Conservation (phyloP, 37 sponge, comb jelly and placozoan species). For the Agelas oroides region DNA sequence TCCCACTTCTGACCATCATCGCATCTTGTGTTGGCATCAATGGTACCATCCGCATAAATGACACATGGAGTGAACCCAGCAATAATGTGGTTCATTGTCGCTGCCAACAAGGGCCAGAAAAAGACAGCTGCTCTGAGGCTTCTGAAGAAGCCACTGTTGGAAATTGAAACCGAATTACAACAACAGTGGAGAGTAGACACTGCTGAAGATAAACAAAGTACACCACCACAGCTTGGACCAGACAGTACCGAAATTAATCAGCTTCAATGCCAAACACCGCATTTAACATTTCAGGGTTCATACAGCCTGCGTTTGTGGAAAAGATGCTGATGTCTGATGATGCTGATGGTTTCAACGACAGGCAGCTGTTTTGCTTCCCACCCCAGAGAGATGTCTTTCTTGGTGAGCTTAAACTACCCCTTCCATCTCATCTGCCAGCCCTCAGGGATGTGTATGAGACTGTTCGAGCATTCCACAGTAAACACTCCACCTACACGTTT, state of each 20-base stretch:
- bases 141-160: background rate
- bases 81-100: no score
- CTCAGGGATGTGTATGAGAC: background rate
- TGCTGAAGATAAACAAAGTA: background rate
- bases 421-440: background rate
- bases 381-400: background rate
- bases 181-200: background rate
- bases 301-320: constrained; percentile 3
- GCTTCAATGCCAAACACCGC: constrained; percentile 1
- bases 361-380: constrained; percentile 7
- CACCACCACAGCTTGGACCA: constrained; percentile 20
- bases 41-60: no score
- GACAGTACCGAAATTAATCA: background rate
- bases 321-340: constrained; percentile 2
- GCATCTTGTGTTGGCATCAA: no score
- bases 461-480: background rate
- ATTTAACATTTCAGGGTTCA: constrained; percentile 23
- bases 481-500: no score
- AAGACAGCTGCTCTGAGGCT: no score
- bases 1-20: no score
- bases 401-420: background rate
- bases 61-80: no score
- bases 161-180: background rate
- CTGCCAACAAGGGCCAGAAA: background rate
- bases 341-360: constrained; percentile 8